These are phyloP conservation scores for Drosophila ogumai DNA, from an alignment of 1,140 invertebrate genomes.

Conservation along the genomic window DNA sequence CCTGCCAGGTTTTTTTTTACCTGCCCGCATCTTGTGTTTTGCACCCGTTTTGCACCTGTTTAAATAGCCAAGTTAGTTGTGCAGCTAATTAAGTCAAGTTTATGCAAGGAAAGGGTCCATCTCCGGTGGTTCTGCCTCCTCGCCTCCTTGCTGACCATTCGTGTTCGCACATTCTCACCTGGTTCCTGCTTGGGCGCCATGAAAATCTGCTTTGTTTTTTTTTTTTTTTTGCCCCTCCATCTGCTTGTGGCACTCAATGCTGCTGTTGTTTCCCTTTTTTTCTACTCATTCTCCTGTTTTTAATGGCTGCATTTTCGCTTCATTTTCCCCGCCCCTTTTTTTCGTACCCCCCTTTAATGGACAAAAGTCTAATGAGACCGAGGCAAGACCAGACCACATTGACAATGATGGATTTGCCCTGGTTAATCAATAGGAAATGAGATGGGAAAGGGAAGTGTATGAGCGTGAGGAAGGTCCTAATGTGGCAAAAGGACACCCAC, in stretches of 20 bases:
- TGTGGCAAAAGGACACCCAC: constrained; percentile 16
- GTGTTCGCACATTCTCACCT: constrained; percentile 55
- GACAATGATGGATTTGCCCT: constrained; percentile 78
- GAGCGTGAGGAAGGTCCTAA: neutral
- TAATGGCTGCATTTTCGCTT: constrained; percentile 14
- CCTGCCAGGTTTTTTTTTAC: constrained; percentile 19
- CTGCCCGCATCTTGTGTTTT: constrained; percentile 3
- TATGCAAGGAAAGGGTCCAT: constrained; percentile 61
- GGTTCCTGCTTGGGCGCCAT: neutral
- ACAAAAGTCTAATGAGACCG: constrained; percentile 35
- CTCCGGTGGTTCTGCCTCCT: constrained; percentile 4
- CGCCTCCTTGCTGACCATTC: neutral
- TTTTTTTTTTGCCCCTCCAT: neutral
- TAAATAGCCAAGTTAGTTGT: constrained; percentile 78
- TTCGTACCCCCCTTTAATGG: constrained; percentile 8
- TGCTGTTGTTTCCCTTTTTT: constrained; percentile 41
- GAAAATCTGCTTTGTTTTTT: neutral
- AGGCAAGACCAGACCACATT: constrained; percentile 46
- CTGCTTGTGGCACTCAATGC: constrained; percentile 36
- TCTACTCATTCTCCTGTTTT: constrained; percentile 11
- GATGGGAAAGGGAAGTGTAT: neutral
- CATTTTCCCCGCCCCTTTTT: constrained; percentile 7
- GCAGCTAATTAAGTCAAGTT: constrained; percentile 82
- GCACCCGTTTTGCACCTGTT: constrained; percentile 62
- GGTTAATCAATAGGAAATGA: constrained; percentile 80